phyloP scores from a whole-genome alignment of 2,797 vertebrate genomes.

The Sus cebifrons region DNA sequence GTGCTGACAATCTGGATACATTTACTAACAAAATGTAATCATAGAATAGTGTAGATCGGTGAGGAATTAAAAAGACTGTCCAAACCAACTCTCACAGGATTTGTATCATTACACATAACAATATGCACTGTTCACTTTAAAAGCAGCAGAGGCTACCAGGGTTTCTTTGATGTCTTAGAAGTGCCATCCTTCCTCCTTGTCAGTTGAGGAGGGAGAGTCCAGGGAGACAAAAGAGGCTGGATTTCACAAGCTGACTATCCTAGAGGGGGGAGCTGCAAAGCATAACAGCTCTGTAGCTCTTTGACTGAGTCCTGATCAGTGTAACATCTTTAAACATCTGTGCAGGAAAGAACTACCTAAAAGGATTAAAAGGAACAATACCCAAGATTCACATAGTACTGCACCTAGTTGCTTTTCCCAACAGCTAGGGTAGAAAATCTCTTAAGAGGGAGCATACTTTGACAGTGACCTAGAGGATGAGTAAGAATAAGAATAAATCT shows the following conservation, averaged over 20 bases:
- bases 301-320: neutral
- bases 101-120: neutral
- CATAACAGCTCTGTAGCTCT: neutral
- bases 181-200: neutral
- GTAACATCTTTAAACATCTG: neutral
- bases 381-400: neutral
- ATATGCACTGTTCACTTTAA: neutral
- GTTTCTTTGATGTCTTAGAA: neutral
- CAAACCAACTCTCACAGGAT: neutral
- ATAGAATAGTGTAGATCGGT: neutral
- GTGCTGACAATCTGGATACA: neutral
- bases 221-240: too few species aligned
- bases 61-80: conserved; percentile 14
- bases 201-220: neutral
- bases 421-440: neutral
- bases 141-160: neutral
- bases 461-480: neutral
- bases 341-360: neutral
- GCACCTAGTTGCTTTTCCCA: neutral
- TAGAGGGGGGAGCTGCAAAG: neutral
- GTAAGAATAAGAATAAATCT: conserved; percentile 7
- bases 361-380: neutral
- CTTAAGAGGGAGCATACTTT: neutral
- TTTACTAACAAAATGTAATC: conserved; percentile 44
- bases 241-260: neutral